Base-by-base conservation (phyloP, 2,113 vertebrate species). In the Pterocles burchelli region DNA sequence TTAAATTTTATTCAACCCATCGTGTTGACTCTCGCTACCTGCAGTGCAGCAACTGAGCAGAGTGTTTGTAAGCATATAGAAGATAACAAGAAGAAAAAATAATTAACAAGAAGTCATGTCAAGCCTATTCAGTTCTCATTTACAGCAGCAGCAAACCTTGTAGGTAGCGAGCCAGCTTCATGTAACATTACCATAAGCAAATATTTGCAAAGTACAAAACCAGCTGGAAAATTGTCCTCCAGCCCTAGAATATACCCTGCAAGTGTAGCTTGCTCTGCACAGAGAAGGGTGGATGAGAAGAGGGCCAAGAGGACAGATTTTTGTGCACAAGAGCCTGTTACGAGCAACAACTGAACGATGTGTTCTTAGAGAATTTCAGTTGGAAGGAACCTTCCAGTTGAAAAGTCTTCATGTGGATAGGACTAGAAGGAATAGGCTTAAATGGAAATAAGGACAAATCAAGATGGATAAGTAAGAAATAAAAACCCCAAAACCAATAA, bases 61-160 rank as follows among this genome's bases (percentile, higher is more conserved):
- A 2, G 2, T 43, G 12, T 61, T 62, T 72, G 48, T 45, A 65
- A 74, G 38, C 41, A 16, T 17, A 33, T 17, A 72, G 66, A 72
- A 82, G 52, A 79, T 29, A 93, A 83, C 12, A 52, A 17, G 33
- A 78, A 67, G 70, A 59, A 89, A 81, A 89, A 83, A 74, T 38
- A 22, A 94, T 91, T 92, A 91, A 65, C 18, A 72, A 57, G 33
- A 52, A 75, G 16, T 68, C 26, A 14, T 10, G 54, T 85, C 54
- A 73, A 83, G 34, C 45, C 90, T 61, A 26, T 62, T 88, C 74
- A 57, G 48, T 83, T 93, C 82, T 88, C 46, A 62, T 68, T 87
- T 82, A n/a, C 2, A 87, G 41, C 54, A 73, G 57, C 29, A 49
- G 57, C 49, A 91, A 79, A 57, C 43, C 57, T 61, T 48, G 85